Percentiles rank a stretch among this genome's conserved stretches.
These are phyloP conservation scores for Mythimna loreyi DNA, from an alignment of 2,888 invertebrate genomes.

Conservation along the genomic window DNA sequence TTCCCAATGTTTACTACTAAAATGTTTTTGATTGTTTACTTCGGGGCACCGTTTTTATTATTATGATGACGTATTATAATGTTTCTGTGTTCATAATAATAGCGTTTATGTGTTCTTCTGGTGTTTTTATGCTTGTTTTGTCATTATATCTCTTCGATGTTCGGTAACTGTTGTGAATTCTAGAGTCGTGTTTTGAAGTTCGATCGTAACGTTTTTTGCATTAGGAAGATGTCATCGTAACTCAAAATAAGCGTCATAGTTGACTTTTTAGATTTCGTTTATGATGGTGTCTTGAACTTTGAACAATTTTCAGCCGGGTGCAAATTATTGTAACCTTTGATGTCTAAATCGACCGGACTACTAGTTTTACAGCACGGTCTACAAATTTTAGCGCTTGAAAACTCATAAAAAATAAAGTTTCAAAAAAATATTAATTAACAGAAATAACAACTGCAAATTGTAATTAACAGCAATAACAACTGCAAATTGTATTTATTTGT, in stretches of 20 bases:
- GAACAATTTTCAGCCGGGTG: too few relatives aligned
- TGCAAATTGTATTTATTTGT: too few relatives aligned
- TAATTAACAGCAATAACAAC: too few relatives aligned
- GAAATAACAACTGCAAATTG: too few relatives aligned
- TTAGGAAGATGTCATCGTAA: background rate
- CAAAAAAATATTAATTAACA: too few relatives aligned
- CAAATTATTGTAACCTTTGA: too few relatives aligned
- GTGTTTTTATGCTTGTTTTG: constrained; percentile 43
- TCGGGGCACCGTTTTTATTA: constrained; percentile 63
- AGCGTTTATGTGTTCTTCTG: constrained; percentile 47
- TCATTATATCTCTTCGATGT: constrained; percentile 14
- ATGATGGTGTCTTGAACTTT: too few relatives aligned
- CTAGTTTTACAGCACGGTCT: too few relatives aligned
- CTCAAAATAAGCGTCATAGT: background rate
- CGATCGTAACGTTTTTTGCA: constrained; percentile 3
- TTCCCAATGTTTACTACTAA: constrained; percentile 80
- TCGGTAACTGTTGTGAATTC: constrained; percentile 25
- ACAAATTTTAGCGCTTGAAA: too few relatives aligned
- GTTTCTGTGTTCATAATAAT: constrained; percentile 39
- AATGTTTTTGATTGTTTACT: constrained; percentile 79
- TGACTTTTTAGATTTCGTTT: too few relatives aligned
- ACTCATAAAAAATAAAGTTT: too few relatives aligned
- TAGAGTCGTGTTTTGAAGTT: constrained; percentile 24
- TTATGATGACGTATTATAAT: constrained; percentile 57
- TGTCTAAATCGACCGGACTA: too few relatives aligned